Evolutionary conservation across 2,113 vertebrate genomes (phyloP).

Genomic region (Mesitornis unicolor): DNA sequence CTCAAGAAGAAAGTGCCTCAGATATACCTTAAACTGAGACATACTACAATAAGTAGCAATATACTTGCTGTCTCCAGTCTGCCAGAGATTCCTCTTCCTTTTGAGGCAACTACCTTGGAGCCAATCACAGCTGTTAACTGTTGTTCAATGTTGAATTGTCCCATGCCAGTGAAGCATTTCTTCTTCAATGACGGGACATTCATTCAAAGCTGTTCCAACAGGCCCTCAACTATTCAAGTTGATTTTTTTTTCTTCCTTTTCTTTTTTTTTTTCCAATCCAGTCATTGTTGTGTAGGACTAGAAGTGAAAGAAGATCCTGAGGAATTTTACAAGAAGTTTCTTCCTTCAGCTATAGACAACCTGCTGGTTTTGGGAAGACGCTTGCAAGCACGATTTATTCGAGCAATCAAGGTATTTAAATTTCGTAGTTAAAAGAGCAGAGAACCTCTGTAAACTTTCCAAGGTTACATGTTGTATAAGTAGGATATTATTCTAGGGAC

Average conservation of each 20-base stretch:
- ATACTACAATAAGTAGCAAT: background rate
- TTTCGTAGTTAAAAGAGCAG: background rate
- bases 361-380: constrained; percentile 78
- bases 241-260: background rate
- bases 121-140: constrained; percentile 32
- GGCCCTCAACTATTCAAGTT: background rate
- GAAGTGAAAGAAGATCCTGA: constrained; percentile 78
- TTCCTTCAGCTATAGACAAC: constrained; percentile 77
- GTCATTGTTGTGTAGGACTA: constrained; percentile 82
- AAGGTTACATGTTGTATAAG: background rate
- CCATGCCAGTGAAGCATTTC: constrained; percentile 32
- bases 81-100: background rate
- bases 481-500: background rate
- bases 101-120: constrained; percentile 22
- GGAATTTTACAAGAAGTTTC: constrained; percentile 77
- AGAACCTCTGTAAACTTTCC: background rate
- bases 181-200: background rate
- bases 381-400: constrained; percentile 74
- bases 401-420: constrained; percentile 72
- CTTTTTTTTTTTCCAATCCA: constrained; percentile 17
- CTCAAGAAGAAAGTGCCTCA: background rate
- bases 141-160: constrained; percentile 29
- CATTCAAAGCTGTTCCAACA: constrained; percentile 38
- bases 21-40: background rate
- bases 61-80: background rate